Base-by-base conservation (phyloP, 1,140 invertebrate genomes). In the Dinoponera quadriceps region DNA sequence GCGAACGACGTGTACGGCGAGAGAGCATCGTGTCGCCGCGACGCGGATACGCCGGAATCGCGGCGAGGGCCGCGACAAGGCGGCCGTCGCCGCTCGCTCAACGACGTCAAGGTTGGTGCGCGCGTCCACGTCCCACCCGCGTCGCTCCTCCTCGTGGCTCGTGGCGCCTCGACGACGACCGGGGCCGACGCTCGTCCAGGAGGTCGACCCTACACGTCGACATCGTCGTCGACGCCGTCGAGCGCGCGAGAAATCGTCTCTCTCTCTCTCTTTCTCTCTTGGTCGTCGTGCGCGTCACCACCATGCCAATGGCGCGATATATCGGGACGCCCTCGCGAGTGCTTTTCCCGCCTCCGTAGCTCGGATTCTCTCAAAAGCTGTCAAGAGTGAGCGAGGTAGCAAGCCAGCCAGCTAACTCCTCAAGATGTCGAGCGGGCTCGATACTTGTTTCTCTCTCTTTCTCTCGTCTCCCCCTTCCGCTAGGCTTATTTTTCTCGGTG, bases 401-500 rank as follows among this genome's bases (percentile, higher is more conserved):
- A 1, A 54, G n/a, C 51, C 2, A 55, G 20, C 1, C 7, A 55
- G 7, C n/a, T 18, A 16, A 3, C 25, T 44, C 7, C 33, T 55
- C 18, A 33, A 14, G 18, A 22, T n/a, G 33, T 38, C 65, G 75
- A 44, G 38, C 20, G 69, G 38, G 55, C 57, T 49, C 75, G 74
- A 66, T 49, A 9, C 60, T n/a, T 29, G 9, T 20, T 13, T 74
- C 4, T 27, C 22, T 73, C 38, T 74, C 18, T 68, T 3, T 68
- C 16, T 51, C 20, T 72, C n/a, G 14, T 63, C 27, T 29, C 25
- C 22, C 27, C 25, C 29, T 38, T 5, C 48, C 27, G 57, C 63
- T 71, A 22, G 16, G n/a, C 57, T 57, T 78, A 69, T 71, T 80
- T 80, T 48, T 80, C 75, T 71, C 65, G 9, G 18, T 49, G 14